phyloP scores from a whole-genome alignment of 2,113 vertebrate species.

The Thermophis baileyi region DNA sequence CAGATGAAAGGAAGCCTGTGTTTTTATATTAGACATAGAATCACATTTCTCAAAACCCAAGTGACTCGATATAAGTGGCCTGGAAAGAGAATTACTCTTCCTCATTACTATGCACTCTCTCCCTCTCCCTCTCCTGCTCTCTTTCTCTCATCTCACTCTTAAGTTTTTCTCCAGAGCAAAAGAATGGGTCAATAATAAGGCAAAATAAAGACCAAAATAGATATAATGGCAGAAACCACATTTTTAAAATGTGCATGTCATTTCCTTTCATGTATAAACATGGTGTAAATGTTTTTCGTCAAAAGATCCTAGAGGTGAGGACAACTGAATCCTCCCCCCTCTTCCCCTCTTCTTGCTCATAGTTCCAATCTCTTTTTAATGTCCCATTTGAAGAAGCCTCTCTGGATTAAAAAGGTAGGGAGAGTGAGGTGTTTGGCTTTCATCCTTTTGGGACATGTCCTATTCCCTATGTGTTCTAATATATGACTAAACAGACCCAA shows the following conservation, averaged over 20 bases:
- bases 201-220: slow-evolving; percentile 9
- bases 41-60: slow-evolving; percentile 26
- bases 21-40: neutral
- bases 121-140: neutral
- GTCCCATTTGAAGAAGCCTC: neutral
- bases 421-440: neutral
- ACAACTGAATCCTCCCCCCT: neutral
- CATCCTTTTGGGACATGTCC: neutral
- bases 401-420: neutral
- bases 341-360: neutral
- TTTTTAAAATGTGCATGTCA: neutral
- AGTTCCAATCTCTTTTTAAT: neutral
- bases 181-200: neutral
- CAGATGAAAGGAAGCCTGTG: neutral
- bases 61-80: neutral
- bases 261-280: neutral
- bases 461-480: neutral
- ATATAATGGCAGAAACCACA: neutral
- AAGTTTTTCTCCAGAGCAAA: slow-evolving; percentile 2
- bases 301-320: neutral
- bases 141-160: neutral
- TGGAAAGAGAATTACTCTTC: neutral
- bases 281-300: neutral
- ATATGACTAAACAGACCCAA: neutral
- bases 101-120: neutral